Conservation (phyloP, 2,888 invertebrate species). For the Ormyrus rosae region DNA sequence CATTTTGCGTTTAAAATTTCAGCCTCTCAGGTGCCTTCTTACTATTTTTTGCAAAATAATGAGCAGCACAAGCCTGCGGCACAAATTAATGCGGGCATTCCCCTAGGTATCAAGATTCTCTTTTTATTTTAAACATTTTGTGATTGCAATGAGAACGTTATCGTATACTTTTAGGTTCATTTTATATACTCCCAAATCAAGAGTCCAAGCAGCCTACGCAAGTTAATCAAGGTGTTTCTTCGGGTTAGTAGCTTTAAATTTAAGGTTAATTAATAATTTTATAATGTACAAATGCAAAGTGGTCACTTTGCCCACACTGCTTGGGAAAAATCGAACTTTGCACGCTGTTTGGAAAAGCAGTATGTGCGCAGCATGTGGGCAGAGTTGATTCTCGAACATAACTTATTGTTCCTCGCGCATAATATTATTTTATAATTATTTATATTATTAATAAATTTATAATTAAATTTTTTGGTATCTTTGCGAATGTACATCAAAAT, state of each 20-base stretch:
- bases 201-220: slow-evolving; percentile 10
- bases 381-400: no score
- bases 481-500: no score
- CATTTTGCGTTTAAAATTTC: neutral
- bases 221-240: slow-evolving; percentile 3
- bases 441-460: no score
- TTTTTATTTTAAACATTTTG: neutral
- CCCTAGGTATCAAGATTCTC: slow-evolving; percentile 34
- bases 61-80: slow-evolving; percentile 22
- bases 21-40: slow-evolving; percentile 15
- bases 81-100: slow-evolving; percentile 1
- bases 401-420: no score
- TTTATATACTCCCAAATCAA: slow-evolving; percentile 26
- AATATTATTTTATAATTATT: no score
- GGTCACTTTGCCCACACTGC: no score
- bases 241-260: slow-evolving; percentile 1
- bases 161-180: slow-evolving; percentile 43
- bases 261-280: no score
- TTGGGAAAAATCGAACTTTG: no score
- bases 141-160: neutral
- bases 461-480: no score
- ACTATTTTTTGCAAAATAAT: slow-evolving; percentile 24
- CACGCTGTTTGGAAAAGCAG: no score
- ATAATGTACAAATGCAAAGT: no score
- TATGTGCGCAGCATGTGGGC: no score